Evolutionary conservation across 2,888 invertebrate genomes (phyloP).

Genomic region (Plagodis dolabraria): DNA sequence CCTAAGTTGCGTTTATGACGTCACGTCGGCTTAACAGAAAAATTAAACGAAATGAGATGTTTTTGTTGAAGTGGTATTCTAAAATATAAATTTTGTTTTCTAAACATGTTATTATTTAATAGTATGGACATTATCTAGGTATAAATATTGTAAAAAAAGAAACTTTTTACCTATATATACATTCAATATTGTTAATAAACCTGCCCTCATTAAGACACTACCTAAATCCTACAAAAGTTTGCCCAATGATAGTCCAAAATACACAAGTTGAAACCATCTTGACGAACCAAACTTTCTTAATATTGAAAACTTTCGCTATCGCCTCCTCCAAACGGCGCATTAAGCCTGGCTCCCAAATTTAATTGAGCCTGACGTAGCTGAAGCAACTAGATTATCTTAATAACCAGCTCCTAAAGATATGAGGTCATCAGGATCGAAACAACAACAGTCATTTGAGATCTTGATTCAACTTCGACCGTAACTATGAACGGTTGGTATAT

Average conservation of each 20-base stretch:
- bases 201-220: background rate
- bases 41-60: too few species aligned
- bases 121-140: too few species aligned
- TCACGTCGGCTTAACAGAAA: too few species aligned
- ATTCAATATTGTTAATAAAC: background rate
- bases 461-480: slow-evolving; percentile 13
- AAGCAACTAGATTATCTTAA: slow-evolving; percentile 24
- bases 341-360: slow-evolving; percentile 23
- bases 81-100: too few species aligned
- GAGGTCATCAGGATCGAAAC: slow-evolving; percentile 23
- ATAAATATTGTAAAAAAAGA: too few species aligned
- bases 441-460: slow-evolving; percentile 28
- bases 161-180: too few species aligned
- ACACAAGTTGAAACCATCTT: slow-evolving; percentile 11
- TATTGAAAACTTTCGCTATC: slow-evolving; percentile 27
- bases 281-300: slow-evolving; percentile 24
- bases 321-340: slow-evolving; percentile 16
- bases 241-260: slow-evolving; percentile 1
- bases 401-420: slow-evolving; percentile 27
- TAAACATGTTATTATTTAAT: too few species aligned
- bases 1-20: too few species aligned
- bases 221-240: background rate
- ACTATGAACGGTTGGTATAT: slow-evolving; percentile 9
- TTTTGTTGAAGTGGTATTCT: too few species aligned
- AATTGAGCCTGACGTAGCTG: slow-evolving; percentile 17